Base-by-base conservation (phyloP, 2,797 vertebrate species). In the Anabas testudineus region DNA sequence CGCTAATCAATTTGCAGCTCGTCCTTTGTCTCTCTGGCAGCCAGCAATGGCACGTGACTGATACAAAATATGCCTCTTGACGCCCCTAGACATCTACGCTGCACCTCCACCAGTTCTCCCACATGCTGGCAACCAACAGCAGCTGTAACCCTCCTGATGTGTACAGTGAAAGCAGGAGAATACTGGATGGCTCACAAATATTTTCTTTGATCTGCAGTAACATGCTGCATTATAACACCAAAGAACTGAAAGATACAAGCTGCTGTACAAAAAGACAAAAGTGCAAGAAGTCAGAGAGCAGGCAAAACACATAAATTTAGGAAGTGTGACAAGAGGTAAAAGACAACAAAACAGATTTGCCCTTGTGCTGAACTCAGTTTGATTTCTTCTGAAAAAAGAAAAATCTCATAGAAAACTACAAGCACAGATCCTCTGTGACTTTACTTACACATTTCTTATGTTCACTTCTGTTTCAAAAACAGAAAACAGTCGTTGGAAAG, bases 21-120 rank as follows among this genome's bases (percentile, higher is more conserved):
- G 43, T 53, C 63, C 21, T 56, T 58, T 13, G 67, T 74, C 58
- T 57, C 45, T 65, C 43, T 71, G 58, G 52, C 78, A 81, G 61
- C 61, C 24, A 34, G 66, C 48, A 43, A 13, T 45, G 62, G 55
- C 74, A 58, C 48, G 71, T 67, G 82, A 83, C 74, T 18, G 76
- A 84, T 52, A 79, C 74, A 71, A 82, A 71, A 24, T 7, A 3
- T 62, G 76, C 10, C 60, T 76, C 76, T 48, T 15, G 51, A 74
- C 34, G 55, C 75, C 66, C 42, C 2, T 5, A 61, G 58, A 70
- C 62, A 49, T 81, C 87, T 24, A 76, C 66, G 56, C 71, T 28
- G 21, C 19, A 71, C 78, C 61, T 76, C 64, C 69, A 55, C 59
- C 57, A 21, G 57, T 54, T 62, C 61, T 49, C 39, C 49, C 75